Evolutionary conservation across 2,888 invertebrate species (phyloP), one percentile per base, ranked within the genome.

Genomic region (Operophtera brumata): DNA sequence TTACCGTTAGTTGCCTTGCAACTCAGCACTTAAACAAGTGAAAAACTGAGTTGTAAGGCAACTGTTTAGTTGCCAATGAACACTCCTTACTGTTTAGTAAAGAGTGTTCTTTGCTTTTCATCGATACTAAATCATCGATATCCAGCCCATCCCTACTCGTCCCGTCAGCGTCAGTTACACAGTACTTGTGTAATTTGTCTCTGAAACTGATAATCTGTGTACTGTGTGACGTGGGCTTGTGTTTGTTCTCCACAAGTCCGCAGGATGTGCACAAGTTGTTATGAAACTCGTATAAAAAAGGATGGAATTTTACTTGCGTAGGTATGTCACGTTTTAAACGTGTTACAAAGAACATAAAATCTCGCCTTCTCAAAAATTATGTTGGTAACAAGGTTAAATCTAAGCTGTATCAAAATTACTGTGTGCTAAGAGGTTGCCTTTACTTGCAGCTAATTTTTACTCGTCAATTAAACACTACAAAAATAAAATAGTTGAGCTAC

Each of bases 151-250:
- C 49, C 13, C 54, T 49, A 54, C 6, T 5, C 25, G 53, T 45
- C 39, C 44, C 80, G 77, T 84, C 75, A 78, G 82, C 80, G 77
- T 84, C 75, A 78, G 82, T 77, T 52, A 61, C 71, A 70, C 69
- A 60, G 9, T n/a, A 82, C 79, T 84, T 86, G 84, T 85, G 82
- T 86, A 85, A 84, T 80, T 81, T 84, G 83, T 80, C 77, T 74
- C 84, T 86, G 84, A 85, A 86, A 85, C 77, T 83, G 82, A 84
- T 88, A 84, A 86, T 86, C 82, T 79, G 68, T 75, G 66, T 76
- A 35, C 14, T 6, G 20, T 42, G 36, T 54, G 52, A 54, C 54
- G 46, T 44, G 13, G 25, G 39, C 20, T 28, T 9, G 4, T 50
- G 46, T 39, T 41, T 54, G 39, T 54, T 52, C 55, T 54, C 45